Evolutionary conservation across 2,888 invertebrate species (phyloP).

Genomic region (Phyllotreta striolata): DNA sequence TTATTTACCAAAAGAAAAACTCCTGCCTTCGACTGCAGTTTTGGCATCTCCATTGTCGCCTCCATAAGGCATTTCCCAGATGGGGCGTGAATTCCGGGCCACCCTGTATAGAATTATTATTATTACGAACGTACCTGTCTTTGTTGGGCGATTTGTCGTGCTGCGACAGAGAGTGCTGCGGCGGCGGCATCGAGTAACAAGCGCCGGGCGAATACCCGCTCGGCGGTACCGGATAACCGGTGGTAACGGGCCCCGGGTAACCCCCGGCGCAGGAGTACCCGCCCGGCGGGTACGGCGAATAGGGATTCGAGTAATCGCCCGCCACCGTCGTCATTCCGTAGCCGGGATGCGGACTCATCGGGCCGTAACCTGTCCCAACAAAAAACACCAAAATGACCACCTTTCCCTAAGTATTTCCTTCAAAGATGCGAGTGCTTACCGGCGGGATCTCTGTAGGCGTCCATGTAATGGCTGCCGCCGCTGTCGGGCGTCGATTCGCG

Average conservation of each 20-base stretch:
- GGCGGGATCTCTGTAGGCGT: conserved; percentile 85
- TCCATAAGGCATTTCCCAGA: no score
- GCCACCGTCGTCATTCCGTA: conserved; percentile 80
- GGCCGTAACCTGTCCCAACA: conserved; percentile 72
- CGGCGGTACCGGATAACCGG: conserved; percentile 71
- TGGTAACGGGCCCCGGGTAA: conserved; percentile 64
- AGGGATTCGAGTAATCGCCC: conserved; percentile 78
- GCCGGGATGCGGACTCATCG: conserved; percentile 85
- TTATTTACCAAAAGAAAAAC: background rate
- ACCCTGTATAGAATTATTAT: background rate
- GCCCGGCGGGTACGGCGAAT: conserved; percentile 55
- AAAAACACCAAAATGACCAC: conserved; percentile 32
- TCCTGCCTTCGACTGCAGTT: no score
- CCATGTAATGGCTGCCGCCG: conserved; percentile 88
- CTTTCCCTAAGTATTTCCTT: background rate
- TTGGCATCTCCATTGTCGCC: no score
- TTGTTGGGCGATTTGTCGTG: conserved; percentile 74
- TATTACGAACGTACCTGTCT: conserved; percentile 69
- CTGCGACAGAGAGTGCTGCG: conserved; percentile 71
- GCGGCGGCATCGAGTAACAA: conserved; percentile 89
- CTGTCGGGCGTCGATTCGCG: conserved; percentile 90
- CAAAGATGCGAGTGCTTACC: conserved; percentile 62
- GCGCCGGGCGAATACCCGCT: conserved; percentile 65
- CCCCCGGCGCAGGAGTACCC: conserved; percentile 64
- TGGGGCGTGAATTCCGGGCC: no score